Conservation (phyloP, 23 tunicate species). For the Oikopleura albicans region DNA sequence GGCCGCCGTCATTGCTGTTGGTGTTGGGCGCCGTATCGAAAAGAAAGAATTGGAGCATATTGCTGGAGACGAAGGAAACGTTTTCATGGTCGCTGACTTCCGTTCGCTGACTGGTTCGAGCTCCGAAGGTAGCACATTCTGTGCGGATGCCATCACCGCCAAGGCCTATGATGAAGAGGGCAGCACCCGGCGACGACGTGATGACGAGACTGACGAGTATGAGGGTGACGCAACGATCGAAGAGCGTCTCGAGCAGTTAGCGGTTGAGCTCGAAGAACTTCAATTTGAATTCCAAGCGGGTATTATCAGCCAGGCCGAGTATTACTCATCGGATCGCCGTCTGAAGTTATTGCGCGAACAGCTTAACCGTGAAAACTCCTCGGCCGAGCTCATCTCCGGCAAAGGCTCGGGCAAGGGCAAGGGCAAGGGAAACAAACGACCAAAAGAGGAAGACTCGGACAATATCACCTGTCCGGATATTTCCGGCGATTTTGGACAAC, state of each 20-base stretch:
- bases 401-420: neutral
- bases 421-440: neutral
- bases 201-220: neutral
- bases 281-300: neutral
- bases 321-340: neutral
- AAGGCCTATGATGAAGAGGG: neutral
- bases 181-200: neutral
- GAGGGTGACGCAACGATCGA: neutral
- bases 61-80: neutral
- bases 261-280: neutral
- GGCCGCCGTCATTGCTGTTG: slow-evolving; percentile 14
- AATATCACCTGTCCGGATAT: neutral
- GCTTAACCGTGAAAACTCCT: neutral
- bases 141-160: neutral
- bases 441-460: neutral
- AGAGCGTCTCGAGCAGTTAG: neutral
- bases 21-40: neutral
- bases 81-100: neutral
- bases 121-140: neutral
- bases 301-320: neutral
- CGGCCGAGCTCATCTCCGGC: neutral
- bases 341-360: neutral
- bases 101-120: neutral
- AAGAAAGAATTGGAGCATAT: neutral
- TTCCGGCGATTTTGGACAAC: neutral